phyloP scores from a whole-genome alignment of 1,140 invertebrate species.

The Phthorimaea operculella region DNA sequence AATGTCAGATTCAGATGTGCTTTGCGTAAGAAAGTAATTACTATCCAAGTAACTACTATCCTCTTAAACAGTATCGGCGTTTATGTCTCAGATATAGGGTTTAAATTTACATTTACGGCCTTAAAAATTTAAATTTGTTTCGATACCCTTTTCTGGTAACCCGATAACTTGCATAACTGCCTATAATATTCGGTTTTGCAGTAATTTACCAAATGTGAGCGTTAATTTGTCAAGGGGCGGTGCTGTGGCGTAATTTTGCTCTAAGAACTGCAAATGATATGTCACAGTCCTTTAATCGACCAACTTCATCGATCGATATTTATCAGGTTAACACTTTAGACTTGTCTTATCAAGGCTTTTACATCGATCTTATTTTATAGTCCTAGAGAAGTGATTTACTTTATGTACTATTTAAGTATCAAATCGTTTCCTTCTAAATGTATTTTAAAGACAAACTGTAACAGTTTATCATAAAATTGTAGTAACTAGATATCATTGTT shows the following conservation, averaged over 20 bases:
- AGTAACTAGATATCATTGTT: too few relatives aligned
- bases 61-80: background rate
- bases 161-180: constrained; percentile 8
- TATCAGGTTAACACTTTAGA: constrained; percentile 1
- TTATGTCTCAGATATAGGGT: background rate
- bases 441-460: too few relatives aligned
- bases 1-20: background rate
- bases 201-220: constrained; percentile 14
- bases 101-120: background rate
- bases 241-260: constrained; percentile 11
- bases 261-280: constrained; percentile 1
- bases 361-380: background rate
- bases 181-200: constrained; percentile 5
- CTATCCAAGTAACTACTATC: background rate
- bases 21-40: constrained; percentile 5
- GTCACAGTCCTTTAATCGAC: background rate
- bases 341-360: background rate
- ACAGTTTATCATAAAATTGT: too few relatives aligned
- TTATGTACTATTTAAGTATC: too few relatives aligned
- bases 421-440: too few relatives aligned
- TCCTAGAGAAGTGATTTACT: background rate
- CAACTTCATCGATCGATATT: background rate
- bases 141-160: constrained; percentile 12
- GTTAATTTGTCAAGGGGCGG: constrained; percentile 13
- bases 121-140: background rate